Percentiles rank a stretch among this genome's conserved stretches.
phyloP scores from a whole-genome alignment of 2,797 vertebrate genomes.

The Staurois parvus region DNA sequence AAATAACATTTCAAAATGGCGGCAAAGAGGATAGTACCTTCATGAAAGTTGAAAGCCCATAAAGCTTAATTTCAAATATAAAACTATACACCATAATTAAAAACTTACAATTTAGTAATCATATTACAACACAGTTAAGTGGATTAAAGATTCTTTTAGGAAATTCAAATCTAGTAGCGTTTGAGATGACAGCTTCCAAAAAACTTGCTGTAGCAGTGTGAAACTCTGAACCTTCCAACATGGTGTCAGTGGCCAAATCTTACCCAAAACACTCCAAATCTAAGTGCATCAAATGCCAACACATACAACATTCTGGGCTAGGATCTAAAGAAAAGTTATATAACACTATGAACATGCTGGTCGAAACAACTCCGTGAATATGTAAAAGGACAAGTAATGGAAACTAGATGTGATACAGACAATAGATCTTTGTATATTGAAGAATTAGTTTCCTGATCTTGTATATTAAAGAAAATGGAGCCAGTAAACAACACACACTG shows the following conservation, averaged over 20 bases:
- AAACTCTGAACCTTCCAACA: conserved; percentile 24
- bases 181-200: conserved; percentile 1
- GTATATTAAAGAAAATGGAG: conserved; percentile 43
- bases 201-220: background rate
- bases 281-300: conserved; percentile 29
- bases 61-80: too few species aligned
- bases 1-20: background rate
- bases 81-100: too few species aligned
- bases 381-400: conserved; percentile 50
- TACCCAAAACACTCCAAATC: conserved; percentile 27
- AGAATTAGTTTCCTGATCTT: conserved; percentile 41
- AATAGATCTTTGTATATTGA: conserved; percentile 46
- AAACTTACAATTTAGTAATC: background rate
- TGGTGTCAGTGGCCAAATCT: conserved; percentile 22
- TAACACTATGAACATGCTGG: conserved; percentile 37
- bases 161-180: background rate
- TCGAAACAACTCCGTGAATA: conserved; percentile 31
- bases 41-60: too few species aligned
- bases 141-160: background rate
- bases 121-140: background rate
- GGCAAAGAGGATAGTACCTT: background rate
- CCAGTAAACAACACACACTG: conserved; percentile 36
- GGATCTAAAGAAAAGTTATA: conserved; percentile 6
- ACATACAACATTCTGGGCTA: conserved; percentile 50
- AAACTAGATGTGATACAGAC: conserved; percentile 26